Base-by-base conservation (phyloP, 1,140 invertebrate genomes). In the Zaprionus vittiger region DNA sequence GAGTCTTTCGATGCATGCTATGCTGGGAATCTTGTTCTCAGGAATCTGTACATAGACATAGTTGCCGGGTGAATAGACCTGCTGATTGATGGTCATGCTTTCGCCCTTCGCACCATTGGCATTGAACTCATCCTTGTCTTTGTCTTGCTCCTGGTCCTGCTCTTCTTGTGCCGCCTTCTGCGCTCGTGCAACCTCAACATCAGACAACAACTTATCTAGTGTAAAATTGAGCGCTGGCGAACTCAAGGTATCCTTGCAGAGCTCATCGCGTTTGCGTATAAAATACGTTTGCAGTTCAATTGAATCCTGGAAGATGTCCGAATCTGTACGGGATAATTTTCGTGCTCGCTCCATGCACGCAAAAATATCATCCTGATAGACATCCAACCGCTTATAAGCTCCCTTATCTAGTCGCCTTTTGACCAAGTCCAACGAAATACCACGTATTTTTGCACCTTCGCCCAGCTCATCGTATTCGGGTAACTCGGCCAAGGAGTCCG, bases 301-400 rank as follows among this genome's bases (percentile, higher is more conserved):
- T 0, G 98, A 96, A 93, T 99, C 98, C 92, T 99, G 97, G 0
- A 77, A 72, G 5, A 98, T 95, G 93, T 99, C 96, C 1, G 98
- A 99, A 93, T 99, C 98, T 0, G 97, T 97, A 5, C 97, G 95
- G 0, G 97, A 97, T 3, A 98, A 93, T 70, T 95, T 95, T 9
- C 99, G 94, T 0, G 98, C 98, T 87, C 97, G 93, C 87, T 99
- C 97, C 92, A 99, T 96, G 79, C 99, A 97, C 9, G 96, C 95
- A 92, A 99, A 99, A 81, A 99, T 95, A 91, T 99, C 99, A 89
- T 98, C 97, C 94, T 99, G 99, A 93, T 99, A 99, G 56, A 96
- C 94, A 93, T 99, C 99, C 34, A 99, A 93, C 24, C 99, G 94
- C 79, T 97, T 96, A 92, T 99, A 99, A 15, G 98, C 94, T 7